phyloP scores from a whole-genome alignment of 2,113 vertebrate species.

The Etheostoma spectabile region DNA sequence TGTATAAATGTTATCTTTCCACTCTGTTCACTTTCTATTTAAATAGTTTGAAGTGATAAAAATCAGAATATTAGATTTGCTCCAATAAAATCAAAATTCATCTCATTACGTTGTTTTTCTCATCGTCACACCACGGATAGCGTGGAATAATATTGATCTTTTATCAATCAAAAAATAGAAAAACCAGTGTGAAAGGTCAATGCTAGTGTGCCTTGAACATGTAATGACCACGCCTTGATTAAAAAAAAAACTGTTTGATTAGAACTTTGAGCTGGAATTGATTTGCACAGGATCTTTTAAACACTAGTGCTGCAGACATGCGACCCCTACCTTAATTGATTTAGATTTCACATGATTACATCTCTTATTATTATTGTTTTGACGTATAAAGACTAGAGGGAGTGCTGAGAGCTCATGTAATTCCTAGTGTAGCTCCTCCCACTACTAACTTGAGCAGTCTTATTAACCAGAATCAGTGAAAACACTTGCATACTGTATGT shows the following conservation, averaged over 20 bases:
- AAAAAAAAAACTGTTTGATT: not conserved
- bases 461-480: not conserved
- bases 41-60: not conserved
- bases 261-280: not conserved
- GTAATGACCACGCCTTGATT: not conserved
- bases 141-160: not conserved
- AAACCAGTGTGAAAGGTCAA: too few species aligned
- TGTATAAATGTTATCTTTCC: not conserved
- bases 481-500: not conserved
- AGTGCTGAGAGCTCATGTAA: not conserved
- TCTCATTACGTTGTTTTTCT: not conserved
- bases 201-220: not conserved
- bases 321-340: not conserved
- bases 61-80: not conserved
- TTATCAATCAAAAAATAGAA: not conserved
- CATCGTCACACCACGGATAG: not conserved
- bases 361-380: not conserved
- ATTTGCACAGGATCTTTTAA: not conserved
- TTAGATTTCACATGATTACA: not conserved
- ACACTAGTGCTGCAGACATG: not conserved
- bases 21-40: not conserved
- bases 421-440: not conserved
- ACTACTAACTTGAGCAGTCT: not conserved
- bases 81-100: too few species aligned
- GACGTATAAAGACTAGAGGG: not conserved